Percentiles rank a stretch among this genome's conserved stretches.
phyloP scores from a whole-genome alignment of 1,140 invertebrate species.

The Pectinophora gossypiella region DNA sequence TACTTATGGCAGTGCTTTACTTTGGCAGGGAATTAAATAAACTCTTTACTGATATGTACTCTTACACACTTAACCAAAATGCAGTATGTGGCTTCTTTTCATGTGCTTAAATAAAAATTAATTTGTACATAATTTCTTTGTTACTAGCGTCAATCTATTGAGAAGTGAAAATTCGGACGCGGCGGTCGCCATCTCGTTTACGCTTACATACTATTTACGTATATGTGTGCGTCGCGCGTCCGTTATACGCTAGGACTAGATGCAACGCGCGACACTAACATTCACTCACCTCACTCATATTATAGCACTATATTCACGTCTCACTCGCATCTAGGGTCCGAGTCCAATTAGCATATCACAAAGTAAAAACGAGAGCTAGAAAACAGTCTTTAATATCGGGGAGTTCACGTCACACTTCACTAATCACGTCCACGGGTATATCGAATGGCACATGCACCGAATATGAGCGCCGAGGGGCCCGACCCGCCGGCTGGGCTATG shows the following conservation, averaged over 20 bases:
- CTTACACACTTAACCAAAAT: neutral
- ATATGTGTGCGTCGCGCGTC: constrained; percentile 43
- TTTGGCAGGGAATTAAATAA: neutral
- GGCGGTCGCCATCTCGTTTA: constrained; percentile 31
- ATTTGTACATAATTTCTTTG: constrained; percentile 2
- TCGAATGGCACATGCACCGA: neutral
- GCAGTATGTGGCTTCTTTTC: neutral
- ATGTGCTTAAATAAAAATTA: neutral
- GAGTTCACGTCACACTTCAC: neutral
- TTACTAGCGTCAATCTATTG: neutral
- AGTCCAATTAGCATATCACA: neutral
- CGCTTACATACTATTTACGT: constrained; percentile 49
- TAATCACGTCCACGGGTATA: neutral
- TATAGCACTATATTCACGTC: constrained; percentile 2
- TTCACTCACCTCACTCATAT: neutral
- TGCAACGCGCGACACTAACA: constrained; percentile 32
- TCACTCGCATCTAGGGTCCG: neutral
- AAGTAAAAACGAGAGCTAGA: constrained; percentile 2
- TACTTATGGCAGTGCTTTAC: neutral
- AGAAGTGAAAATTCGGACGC: constrained; percentile 18
- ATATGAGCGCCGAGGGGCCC: neutral
- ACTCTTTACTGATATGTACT: neutral
- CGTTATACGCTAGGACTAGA: constrained; percentile 53
- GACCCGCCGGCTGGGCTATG: neutral
- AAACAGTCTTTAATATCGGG: neutral